Conservation (phyloP, 2,888 invertebrate genomes). For the Cheiracanthium punctorium region DNA sequence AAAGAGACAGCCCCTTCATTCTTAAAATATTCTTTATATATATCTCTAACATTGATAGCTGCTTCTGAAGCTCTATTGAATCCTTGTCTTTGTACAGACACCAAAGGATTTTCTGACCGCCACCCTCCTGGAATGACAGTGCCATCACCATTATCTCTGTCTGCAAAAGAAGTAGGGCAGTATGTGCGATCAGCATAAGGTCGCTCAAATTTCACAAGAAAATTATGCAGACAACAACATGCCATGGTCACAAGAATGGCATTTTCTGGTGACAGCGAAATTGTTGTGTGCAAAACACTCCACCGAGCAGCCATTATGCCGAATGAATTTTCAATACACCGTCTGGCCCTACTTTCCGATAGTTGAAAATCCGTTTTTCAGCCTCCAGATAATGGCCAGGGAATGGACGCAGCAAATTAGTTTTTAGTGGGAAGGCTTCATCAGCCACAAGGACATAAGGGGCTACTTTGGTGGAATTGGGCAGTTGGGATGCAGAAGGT, state of each 20-base stretch:
- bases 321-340: neutral
- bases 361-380: neutral
- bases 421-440: neutral
- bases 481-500: neutral
- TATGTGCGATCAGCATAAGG: too few species aligned
- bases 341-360: neutral
- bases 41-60: neutral
- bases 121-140: too few species aligned
- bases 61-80: neutral
- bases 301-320: neutral
- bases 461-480: neutral
- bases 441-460: neutral
- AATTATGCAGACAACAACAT: conserved; percentile 11
- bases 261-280: neutral
- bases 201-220: too few species aligned
- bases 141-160: too few species aligned
- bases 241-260: neutral
- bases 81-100: neutral
- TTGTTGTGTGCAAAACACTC: neutral
- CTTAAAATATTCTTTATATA: neutral
- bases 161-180: too few species aligned
- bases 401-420: neutral
- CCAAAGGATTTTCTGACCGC: too few species aligned
- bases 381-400: neutral
- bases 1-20: too few species aligned